These are phyloP conservation scores for Atherinomorus stipes DNA, from an alignment of 2,113 vertebrate genomes.

Conservation along the genomic window DNA sequence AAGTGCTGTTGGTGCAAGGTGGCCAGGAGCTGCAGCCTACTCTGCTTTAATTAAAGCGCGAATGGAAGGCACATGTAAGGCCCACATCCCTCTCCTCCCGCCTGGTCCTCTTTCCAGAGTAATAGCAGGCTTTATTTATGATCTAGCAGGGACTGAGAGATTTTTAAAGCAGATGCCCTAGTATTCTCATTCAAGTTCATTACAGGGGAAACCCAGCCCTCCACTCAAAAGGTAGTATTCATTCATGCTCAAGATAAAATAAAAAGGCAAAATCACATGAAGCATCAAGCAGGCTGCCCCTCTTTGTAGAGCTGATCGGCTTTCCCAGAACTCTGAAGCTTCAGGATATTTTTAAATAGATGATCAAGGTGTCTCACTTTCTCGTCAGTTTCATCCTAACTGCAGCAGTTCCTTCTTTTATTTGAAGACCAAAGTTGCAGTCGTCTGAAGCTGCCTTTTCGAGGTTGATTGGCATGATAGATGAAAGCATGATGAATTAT, in stretches of 20 bases:
- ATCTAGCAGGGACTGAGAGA: conserved; percentile 28
- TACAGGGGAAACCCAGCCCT: conserved; percentile 26
- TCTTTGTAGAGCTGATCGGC: conserved; percentile 46
- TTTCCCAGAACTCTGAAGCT: conserved; percentile 54
- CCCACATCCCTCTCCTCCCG: conserved; percentile 4
- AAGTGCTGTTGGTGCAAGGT: conserved; percentile 59
- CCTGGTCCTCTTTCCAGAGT: conserved; percentile 7
- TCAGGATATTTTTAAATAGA: conserved; percentile 41
- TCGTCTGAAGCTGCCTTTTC: not conserved
- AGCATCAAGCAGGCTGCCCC: conserved; percentile 31
- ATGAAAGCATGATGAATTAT: conserved; percentile 20
- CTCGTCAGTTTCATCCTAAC: conserved; percentile 28
- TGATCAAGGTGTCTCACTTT: conserved; percentile 26
- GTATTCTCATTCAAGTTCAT: conserved; percentile 28
- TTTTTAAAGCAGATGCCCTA: conserved; percentile 27
- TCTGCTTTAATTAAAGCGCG: conserved; percentile 72
- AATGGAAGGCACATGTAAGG: conserved; percentile 36
- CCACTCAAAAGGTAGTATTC: conserved; percentile 17
- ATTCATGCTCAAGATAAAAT: conserved; percentile 30
- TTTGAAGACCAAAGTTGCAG: conserved; percentile 17
- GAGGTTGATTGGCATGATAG: not conserved
- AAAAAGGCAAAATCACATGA: conserved; percentile 35
- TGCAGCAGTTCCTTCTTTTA: conserved; percentile 38
- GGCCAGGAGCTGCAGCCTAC: conserved; percentile 45
- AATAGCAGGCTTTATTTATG: conserved; percentile 43